Evolutionary conservation across 2,113 vertebrate species (phyloP), one percentile per base, ranked within the genome.

Genomic region (Bambusicola thoracicus): DNA sequence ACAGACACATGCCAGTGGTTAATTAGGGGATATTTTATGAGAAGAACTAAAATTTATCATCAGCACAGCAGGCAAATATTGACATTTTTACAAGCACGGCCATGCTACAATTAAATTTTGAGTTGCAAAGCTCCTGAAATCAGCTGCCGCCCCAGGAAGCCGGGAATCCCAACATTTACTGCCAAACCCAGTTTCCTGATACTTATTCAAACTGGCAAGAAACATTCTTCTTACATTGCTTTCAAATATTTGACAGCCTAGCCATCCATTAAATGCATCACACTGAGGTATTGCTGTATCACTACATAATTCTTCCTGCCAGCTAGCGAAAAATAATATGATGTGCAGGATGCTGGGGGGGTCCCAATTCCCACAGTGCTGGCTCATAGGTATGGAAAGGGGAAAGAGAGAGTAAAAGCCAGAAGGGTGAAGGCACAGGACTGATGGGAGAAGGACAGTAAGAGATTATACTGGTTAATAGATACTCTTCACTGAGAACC

Each of bases 231-330:
- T 70, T 68, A 43, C 65, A 69, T 84, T 27, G 48, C 36, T 89
- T 94, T 65, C 62, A 72, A 74, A 72, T 40, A 88, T 69, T 81
- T 90, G 92, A 84, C 90, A 96, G 80, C 51, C 48, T 93, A 67
- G 53, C 21, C 56, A 94, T 86, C 67, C 86, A 86, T 86, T 93
- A 94, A 95, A 88, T 40, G 46, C 38, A 72, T 66, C 83, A 89
- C 11, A 1, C 10, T 70, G 58, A 73, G 40, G 84, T 34, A 51
- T 40, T 70, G 8, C 8, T 10, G 36, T 74, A 84, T 84, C 24
- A 44, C n/a, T 48, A 66, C 43, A 32, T 73, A 86, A 72, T 90
- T 96, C 83, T 78, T 81, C 46, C 80, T 93, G n/a, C 38, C 68
- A 90, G 76, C 36, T 41, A 81, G 46, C 49, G 66, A 81, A 73